Evolutionary conservation across 1,140 invertebrate species (phyloP), one percentile per base, ranked within the genome.

Genomic region (Kradibia gibbosae): DNA sequence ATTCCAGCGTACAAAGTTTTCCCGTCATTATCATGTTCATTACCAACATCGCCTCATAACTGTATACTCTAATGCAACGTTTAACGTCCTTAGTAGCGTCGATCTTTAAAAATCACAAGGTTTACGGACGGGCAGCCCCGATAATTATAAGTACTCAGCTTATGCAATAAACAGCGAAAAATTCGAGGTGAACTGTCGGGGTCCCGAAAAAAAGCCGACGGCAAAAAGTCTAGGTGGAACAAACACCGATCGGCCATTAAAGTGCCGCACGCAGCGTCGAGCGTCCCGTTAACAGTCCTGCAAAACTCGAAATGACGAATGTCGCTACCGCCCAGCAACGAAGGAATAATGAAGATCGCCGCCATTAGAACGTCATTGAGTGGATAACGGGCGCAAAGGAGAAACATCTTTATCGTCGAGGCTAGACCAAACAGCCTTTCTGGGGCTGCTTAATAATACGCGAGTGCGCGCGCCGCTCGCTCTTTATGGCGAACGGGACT

Each of bases 351-450:
- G 22, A 53, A 83, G 84, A 85, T 67, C 77, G 25, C 25, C 42
- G 25, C 15, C 7, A 7, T 17, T 67, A 67, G 36, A 31, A 36
- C 34, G n/a, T n/a, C n/a, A n/a, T 20, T 39, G 20, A 15, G 34
- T 25, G 62, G 48, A 36, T 78, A 62, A 77, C 60, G 42, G 70
- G 53, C 45, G 81, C 53, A 28, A 83, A 81, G 62, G 53, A 85
- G 76, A 84, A 78, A 86, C 84, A 74, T 84, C 85, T 84, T 85
- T 86, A 88, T 87, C 86, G 83, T 11, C 50, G 15, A 22, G 5
- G 42, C 13, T 8, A 8, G 42, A 13, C 13, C 42, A 45, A 77
- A 79, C 45, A 73, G 65, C 11, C 25, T 11, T 36, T 70, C 79
- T 65, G 28, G 45, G 39, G 34, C 31, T 57, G 75, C 57, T 73